Percentiles rank a stretch among this genome's conserved stretches.
Evolutionary conservation across 1,140 invertebrate genomes (phyloP).

Genomic region (Bombyx mori): ASM3026992v2 NC_085121.1:3100501-3101000

Average conservation of each 20-base stretch:
- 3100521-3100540: constrained; percentile 71
- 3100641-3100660: constrained; percentile 78
- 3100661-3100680: constrained; percentile 76
- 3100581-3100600: constrained; percentile 77
- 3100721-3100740: constrained; percentile 71
- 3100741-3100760: constrained; percentile 73
- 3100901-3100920: no score
- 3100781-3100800: constrained; percentile 75
- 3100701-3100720: constrained; percentile 75
- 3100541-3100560: constrained; percentile 79
- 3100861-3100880: no score
- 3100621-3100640: constrained; percentile 78
- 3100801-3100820: constrained; percentile 67
- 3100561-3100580: constrained; percentile 80
- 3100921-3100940: no score
- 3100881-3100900: no score
- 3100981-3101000: no score
- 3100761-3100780: constrained; percentile 75
- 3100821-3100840: constrained; percentile 75
- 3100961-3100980: no score
- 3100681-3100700: constrained; percentile 73
- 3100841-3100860: constrained; percentile 43
- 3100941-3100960: no score
- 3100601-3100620: constrained; percentile 82
- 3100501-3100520: constrained; percentile 73